Evolutionary conservation across 2,888 invertebrate species (phyloP), one percentile per base, ranked within the genome.

Genomic region (Eupithecia tripunctaria): DNA sequence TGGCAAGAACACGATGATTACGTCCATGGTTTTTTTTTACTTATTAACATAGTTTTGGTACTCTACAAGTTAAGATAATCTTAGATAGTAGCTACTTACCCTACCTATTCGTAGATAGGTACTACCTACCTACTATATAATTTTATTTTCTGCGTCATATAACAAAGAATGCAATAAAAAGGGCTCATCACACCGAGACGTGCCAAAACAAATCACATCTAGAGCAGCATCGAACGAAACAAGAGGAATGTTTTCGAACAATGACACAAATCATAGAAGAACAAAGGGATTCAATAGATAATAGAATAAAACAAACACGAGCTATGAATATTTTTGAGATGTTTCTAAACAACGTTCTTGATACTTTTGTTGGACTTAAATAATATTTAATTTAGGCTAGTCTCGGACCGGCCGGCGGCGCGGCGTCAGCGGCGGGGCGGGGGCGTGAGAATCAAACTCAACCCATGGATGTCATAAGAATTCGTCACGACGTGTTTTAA

Each of bases 221-320:
- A 63, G 63, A 80, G 56, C 56, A 78, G 72, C 82, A 36, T 36
- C 36, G 76, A 84, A 86, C 64, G 86, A 86, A 86, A 89, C 88
- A 87, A 87, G 81, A 83, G 85, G 85, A 82, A 89, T 91, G 91
- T 91, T 90, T 90, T 90, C 87, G 88, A 83, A 89, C 91, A 92
- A 90, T 90, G 87, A 90, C 84, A 88, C 87, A 81, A 81, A 82
- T 84, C 84, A 86, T 85, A 88, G 88, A 87, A 88, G 86, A 89
- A 93, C 93, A 94, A 93, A 92, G 89, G 89, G 88, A 86, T 90
- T 87, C 83, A 89, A 88, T 90, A 90, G 90, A 91, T 84, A 92
- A 93, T 92, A 89, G 91, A 89, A 85, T 83, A 87, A 91, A 92
- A 93, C 92, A 93, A 92, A 90, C 89, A 90, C 82, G 79, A 81